phyloP scores from a whole-genome alignment of 2,888 invertebrate species.

The Drosophila nr. perissopoda region DNA sequence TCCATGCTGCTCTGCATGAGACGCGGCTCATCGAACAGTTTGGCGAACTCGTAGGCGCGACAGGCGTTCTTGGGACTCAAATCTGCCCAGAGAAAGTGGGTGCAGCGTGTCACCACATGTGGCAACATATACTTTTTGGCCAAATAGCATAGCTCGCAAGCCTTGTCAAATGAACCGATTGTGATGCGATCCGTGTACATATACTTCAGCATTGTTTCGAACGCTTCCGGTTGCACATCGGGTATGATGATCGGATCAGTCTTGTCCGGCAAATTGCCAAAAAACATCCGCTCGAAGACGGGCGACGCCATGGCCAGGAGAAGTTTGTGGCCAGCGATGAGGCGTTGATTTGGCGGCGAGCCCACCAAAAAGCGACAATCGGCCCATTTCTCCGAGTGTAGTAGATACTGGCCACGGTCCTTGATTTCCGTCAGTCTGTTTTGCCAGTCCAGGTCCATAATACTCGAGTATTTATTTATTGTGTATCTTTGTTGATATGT shows the following conservation, averaged over 20 bases:
- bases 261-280: constrained; percentile 92
- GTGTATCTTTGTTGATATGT: constrained; percentile 45
- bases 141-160: constrained; percentile 94
- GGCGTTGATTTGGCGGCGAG: constrained; percentile 90
- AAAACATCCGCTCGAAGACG: constrained; percentile 95
- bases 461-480: constrained; percentile 38
- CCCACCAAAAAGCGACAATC: constrained; percentile 94
- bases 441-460: constrained; percentile 89
- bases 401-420: constrained; percentile 90
- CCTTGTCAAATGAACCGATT: constrained; percentile 93
- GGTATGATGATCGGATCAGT: constrained; percentile 91
- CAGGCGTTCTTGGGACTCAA: constrained; percentile 91
- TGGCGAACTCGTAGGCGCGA: constrained; percentile 93
- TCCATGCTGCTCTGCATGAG: constrained; percentile 93
- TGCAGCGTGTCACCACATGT: constrained; percentile 92
- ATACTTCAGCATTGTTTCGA: constrained; percentile 92
- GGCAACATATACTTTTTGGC: constrained; percentile 96
- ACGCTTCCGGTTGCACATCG: constrained; percentile 94
- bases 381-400: constrained; percentile 93
- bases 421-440: constrained; percentile 89
- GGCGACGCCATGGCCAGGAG: constrained; percentile 94
- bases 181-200: constrained; percentile 93
- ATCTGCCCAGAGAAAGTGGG: constrained; percentile 91
- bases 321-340: constrained; percentile 91
- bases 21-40: constrained; percentile 92